These are phyloP conservation scores for Hirtodrosophila alboralis DNA, from an alignment of 2,888 invertebrate genomes.

Conservation along the genomic window DNA sequence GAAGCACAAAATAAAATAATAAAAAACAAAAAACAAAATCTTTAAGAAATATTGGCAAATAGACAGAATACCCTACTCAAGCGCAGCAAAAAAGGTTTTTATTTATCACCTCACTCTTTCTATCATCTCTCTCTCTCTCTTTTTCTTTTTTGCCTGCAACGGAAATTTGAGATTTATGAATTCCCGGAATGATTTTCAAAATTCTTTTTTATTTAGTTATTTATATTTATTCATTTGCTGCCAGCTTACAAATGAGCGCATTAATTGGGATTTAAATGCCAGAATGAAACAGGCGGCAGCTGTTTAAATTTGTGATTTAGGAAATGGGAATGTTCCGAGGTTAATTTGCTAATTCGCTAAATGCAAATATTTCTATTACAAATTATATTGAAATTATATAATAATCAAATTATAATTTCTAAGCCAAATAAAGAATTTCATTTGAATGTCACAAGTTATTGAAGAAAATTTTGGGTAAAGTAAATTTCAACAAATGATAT, in stretches of 20 bases:
- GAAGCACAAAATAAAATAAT: constrained; percentile 3
- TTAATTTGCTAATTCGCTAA: too few relatives aligned
- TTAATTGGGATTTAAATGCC: constrained; percentile 32
- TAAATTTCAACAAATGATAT: too few relatives aligned
- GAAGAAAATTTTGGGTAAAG: too few relatives aligned
- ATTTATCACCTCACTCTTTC: constrained; percentile 10
- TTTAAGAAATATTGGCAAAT: constrained; percentile 54
- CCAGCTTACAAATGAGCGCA: constrained; percentile 32
- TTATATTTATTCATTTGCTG: constrained; percentile 35
- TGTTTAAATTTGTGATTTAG: background rate
- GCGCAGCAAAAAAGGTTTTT: constrained; percentile 1
- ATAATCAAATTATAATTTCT: too few relatives aligned
- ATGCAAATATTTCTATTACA: too few relatives aligned
- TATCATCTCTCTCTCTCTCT: constrained; percentile 15
- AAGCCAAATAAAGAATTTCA: too few relatives aligned
- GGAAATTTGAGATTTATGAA: constrained; percentile 78
- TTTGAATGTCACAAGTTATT: too few relatives aligned
- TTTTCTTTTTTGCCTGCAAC: constrained; percentile 37
- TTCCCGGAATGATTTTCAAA: constrained; percentile 66
- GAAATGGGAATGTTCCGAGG: too few relatives aligned
- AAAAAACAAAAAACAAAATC: constrained; percentile 2
- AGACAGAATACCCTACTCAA: constrained; percentile 57
- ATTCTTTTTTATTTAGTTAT: constrained; percentile 35
- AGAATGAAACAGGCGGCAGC: constrained; percentile 3
- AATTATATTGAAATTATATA: too few relatives aligned